These are phyloP conservation scores for Myzus persicae DNA, from an alignment of 1,140 invertebrate species.

Conservation along the genomic window DNA sequence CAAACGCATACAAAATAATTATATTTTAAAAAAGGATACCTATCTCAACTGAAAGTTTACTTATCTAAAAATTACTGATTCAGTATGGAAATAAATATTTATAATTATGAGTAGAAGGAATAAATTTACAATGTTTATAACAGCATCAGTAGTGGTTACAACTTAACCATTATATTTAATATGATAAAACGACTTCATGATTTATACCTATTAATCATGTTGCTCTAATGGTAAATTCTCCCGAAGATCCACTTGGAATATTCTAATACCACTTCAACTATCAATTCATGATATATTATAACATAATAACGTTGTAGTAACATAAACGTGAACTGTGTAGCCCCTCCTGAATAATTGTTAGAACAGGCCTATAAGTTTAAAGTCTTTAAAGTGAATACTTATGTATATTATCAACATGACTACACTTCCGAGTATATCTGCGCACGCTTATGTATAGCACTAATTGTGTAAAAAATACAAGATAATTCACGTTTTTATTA, in stretches of 20 bases:
- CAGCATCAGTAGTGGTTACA: slow-evolving; percentile 34
- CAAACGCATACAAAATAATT: no score
- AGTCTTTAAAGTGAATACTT: neutral
- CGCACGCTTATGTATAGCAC: neutral
- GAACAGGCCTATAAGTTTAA: neutral
- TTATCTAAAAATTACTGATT: no score
- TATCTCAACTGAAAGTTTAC: no score
- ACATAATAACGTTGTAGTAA: no score
- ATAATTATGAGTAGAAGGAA: no score
- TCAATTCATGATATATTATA: neutral
- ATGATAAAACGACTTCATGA: slow-evolving; percentile 23
- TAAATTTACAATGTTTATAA: neutral
- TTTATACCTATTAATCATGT: neutral
- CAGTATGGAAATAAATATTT: no score
- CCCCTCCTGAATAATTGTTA: neutral
- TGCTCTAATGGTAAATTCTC: slow-evolving; percentile 17
- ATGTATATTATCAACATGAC: neutral
- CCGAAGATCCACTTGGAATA: slow-evolving; percentile 12
- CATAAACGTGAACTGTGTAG: no score
- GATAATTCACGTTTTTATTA: neutral
- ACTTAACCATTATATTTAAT: slow-evolving; percentile 50
- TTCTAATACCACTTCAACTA: slow-evolving; percentile 27
- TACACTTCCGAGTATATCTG: neutral
- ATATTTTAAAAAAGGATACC: no score
- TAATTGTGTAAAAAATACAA: neutral